Percentiles rank a stretch among this genome's conserved stretches.
These are phyloP conservation scores for Melanotaenia duboulayi DNA, from an alignment of 2,113 vertebrate genomes.

Conservation along the genomic window DNA sequence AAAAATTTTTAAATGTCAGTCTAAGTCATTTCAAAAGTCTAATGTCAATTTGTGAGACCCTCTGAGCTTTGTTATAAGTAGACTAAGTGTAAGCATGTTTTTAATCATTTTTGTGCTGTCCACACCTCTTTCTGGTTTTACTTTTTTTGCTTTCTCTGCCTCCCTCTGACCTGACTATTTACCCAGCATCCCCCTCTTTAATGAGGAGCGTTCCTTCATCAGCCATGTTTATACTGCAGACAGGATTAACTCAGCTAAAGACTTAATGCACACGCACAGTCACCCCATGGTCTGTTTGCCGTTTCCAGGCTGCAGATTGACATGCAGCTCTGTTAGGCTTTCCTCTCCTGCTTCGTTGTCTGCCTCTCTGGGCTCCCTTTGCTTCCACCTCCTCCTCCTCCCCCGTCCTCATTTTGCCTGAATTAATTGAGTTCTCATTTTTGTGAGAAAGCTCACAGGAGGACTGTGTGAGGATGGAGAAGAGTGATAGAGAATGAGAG, in stretches of 20 bases:
- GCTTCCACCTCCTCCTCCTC: conserved; percentile 60
- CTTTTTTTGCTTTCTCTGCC: conserved; percentile 26
- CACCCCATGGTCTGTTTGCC: conserved; percentile 67
- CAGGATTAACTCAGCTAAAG: conserved; percentile 72
- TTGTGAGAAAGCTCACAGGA: conserved; percentile 72
- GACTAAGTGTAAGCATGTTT: conserved; percentile 35
- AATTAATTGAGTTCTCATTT: conserved; percentile 86
- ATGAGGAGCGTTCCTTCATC: conserved; percentile 52
- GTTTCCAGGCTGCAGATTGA: conserved; percentile 72
- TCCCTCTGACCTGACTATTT: conserved; percentile 47
- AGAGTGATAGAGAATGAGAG: conserved; percentile 48
- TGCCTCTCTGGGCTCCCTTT: conserved; percentile 45
- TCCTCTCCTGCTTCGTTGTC: conserved; percentile 44
- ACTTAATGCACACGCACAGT: conserved; percentile 66
- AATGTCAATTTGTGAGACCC: conserved; percentile 10
- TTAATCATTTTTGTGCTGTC: conserved; percentile 37
- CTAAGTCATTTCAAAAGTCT: neutral
- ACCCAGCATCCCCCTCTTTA: conserved; percentile 56
- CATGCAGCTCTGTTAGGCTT: conserved; percentile 60
- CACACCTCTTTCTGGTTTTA: conserved; percentile 10
- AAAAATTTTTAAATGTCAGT: neutral
- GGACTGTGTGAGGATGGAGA: conserved; percentile 56
- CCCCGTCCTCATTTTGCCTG: conserved; percentile 74
- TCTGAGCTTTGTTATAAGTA: conserved; percentile 29
- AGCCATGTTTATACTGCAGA: conserved; percentile 71